Evolutionary conservation across 2,888 invertebrate species (phyloP), one percentile per base, ranked within the genome.

Genomic region (Urechis unicinctus): DNA sequence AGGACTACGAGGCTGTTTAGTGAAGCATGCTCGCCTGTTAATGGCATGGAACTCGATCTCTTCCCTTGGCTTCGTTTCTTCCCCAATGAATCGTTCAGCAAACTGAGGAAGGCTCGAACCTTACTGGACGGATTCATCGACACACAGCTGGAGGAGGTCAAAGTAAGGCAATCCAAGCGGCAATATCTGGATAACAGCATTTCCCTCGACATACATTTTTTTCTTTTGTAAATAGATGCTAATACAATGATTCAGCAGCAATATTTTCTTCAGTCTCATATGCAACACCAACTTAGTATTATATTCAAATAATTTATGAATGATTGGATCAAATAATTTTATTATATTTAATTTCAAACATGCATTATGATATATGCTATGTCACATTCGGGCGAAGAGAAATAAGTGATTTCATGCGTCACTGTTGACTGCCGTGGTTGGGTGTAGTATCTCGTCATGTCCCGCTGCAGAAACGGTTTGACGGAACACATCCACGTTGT

Each of bases 11-110:
- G 58, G 26, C 52, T 58, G 17, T 60, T 60, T 54, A 59, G 58
- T 48, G 53, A 59, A 36, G 24, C 54, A 1, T 61, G 61, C 46
- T 59, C 58, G 1, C 30, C 30, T 4, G 46, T 50, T 2, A 46
- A 56, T 9, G 68, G 68, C 3, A 59, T 65, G 17, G 55, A 63
- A 22, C 54, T 71, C 17, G 73, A 73, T 49, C 53, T 66, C 24
- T 52, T 72, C 6, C 71, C 71, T 13, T 65, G 66, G 63, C 48
- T 70, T 22, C 58, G 64, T 41, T 60, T 56, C 30, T 30, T 66
- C n/a, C 47, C 58, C 4, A 60, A 56, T 57, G 46, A 54, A 21
- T 63, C 63, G 25, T 62, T 58, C 25, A 52, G 56, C 30, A 61
- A 58, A 5, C 58, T 71, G 25, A 58, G 66, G 31, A 42, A 54